A percentile compares a stretch with the other conserved stretches of the same genome.
Evolutionary conservation across 2,888 invertebrate genomes (phyloP).

Genomic region (Zaprionus obscuricornis): DNA sequence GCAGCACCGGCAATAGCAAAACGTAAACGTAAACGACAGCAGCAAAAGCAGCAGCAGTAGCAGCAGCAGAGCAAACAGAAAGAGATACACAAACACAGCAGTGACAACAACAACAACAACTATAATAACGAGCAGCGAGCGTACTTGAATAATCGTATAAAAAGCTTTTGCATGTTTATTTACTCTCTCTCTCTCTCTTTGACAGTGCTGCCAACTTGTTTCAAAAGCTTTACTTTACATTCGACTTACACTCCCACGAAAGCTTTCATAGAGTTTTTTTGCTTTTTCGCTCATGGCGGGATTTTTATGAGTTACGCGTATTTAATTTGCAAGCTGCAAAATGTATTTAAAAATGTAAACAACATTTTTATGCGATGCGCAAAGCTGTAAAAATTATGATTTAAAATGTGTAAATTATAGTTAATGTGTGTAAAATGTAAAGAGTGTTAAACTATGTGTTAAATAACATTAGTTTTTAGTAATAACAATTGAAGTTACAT

Average conservation of each 20-base stretch:
- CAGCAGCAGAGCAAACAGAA: slow-evolving; percentile 7
- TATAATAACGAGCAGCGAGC: slow-evolving; percentile 4
- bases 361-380: too few relatives aligned
- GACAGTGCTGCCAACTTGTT: slow-evolving; percentile 45
- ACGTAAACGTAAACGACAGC: background rate
- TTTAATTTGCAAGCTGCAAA: too few relatives aligned
- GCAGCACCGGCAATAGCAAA: slow-evolving; percentile 4
- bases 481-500: too few relatives aligned
- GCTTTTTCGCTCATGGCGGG: slow-evolving; percentile 2
- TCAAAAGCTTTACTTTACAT: slow-evolving; percentile 39
- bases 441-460: too few relatives aligned
- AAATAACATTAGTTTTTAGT: too few relatives aligned
- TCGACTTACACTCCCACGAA: slow-evolving; percentile 7
- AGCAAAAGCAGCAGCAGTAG: slow-evolving; percentile 5
- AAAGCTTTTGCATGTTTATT: slow-evolving; percentile 27
- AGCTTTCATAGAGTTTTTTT: slow-evolving; percentile 37
- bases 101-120: background rate
- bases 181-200: slow-evolving; percentile 16
- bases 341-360: too few relatives aligned
- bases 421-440: too few relatives aligned
- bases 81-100: slow-evolving; percentile 27
- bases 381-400: too few relatives aligned
- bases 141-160: slow-evolving; percentile 20
- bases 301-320: background rate
- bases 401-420: too few relatives aligned